Evolutionary conservation across 2,797 vertebrate species (phyloP), one percentile per base, ranked within the genome.

Genomic region (Anguilla marmorata): DNA sequence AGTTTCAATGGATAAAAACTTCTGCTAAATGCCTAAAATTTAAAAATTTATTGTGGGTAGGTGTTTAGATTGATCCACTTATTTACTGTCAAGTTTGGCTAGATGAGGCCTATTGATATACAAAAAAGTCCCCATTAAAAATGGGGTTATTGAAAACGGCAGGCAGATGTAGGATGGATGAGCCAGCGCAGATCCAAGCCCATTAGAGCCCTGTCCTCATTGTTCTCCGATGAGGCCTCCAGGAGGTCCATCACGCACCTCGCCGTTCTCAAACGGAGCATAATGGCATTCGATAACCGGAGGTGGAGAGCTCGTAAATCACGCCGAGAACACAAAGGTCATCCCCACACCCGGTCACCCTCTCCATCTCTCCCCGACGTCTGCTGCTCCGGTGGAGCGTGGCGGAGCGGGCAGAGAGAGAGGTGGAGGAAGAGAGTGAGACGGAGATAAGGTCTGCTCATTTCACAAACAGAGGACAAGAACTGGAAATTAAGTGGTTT

Each of bases 221-320:
- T 8, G 33, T 19, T 41, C 30, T 30, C 48, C 12, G 24, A 24
- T 16, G 6, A 56, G 45, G 27, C 54, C 33, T 87, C 72, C 54
- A 41, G 52, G n/a, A 82, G 76, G 30, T 45, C 33, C 74, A 33
- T 41, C 69, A n/a, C 37, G 30, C 56, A 45, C 14, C 9, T 1
- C 21, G 2, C 41, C 54, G 5, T 60, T 87, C 74, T 52, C 86
- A 60, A 87, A 87, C 72, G 8, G 50, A 30, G 8, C 56, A 19
- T 87, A 87, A 80, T 87, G 72, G 86, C 50, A 80, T 80, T 87
- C 86, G 27, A 87, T 87, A 80, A 37, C 30, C 30, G 24, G 30
- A 24, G 69, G 19, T 30, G 14, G 21, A 16, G 79, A 58, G 52
- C 50, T 58, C 86, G 37, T 87, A 58, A 87, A 87, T 87, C 72